Evolutionary conservation across 64 coral and sea anemone species (phyloP), one percentile per base, ranked within the genome.

Genomic region (Orbicella faveolata): DNA sequence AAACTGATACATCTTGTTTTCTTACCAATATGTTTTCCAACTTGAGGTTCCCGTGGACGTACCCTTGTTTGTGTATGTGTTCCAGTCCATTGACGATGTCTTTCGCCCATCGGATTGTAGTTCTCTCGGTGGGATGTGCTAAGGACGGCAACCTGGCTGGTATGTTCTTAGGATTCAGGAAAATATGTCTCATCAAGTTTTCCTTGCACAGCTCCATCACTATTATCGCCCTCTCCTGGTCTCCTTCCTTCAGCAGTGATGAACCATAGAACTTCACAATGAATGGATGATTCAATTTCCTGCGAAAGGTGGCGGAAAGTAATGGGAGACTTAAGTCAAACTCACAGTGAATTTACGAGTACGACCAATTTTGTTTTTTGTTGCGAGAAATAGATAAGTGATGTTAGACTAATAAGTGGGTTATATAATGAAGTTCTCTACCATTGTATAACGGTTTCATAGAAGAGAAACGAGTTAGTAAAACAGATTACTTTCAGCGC

Each of bases 11-110:
- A 25, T 21, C 19, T 23, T 23, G 25, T n/a, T 23, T 70, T 33
- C 88, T n/a, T 81, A 90, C 88, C 88, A 90, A 90, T 34, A 81
- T 59, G 77, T 90, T 90, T 51, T 90, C 88, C 25, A 90, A 36
- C 64, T 90, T 90, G 26, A 90, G 73, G 63, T 90, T 78, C 36
- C 77, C 30, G 55, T 90, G 67, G 23, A n/a, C 67, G 9, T n/a
- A 25, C 21, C 67, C 67, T 10, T 70, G 67, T 70, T 9, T 5
- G 67, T 70, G 67, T 25, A 70, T n/a, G 21, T n/a, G 30, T 25
- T n/a, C 21, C 21, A 70, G 21, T 8, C 20, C 67, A 70, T 70
- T n/a, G 11, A 23, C 67, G 9, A 70, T 70, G 19, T 70, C 67
- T 70, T 70, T 70, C 25, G 67, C 67, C 67, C 67, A 70, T 70